phyloP scores from a whole-genome alignment of 2,888 invertebrate species.

The Clunio marinus region DNA sequence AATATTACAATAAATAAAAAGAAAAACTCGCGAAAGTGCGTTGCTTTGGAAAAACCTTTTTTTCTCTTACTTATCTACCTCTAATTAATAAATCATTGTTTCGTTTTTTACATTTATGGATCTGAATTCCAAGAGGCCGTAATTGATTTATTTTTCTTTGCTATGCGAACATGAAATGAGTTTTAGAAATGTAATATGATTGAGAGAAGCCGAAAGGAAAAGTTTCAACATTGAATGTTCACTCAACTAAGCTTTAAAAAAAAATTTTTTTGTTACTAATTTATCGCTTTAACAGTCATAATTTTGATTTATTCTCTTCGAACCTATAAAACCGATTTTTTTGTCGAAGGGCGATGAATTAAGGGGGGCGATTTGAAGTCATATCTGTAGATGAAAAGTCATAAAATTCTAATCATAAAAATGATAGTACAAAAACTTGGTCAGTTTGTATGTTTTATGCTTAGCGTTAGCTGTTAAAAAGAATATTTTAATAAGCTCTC shows the following conservation, averaged over 20 bases:
- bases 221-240: neutral
- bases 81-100: conserved; percentile 7
- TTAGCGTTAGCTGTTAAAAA: no score
- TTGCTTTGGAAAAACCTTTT: neutral
- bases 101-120: neutral
- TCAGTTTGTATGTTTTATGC: no score
- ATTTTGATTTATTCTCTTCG: neutral
- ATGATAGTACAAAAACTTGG: no score
- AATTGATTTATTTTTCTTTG: neutral
- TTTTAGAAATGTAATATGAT: neutral
- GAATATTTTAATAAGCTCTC: no score
- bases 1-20: no score
- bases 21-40: neutral
- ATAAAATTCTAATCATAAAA: neutral
- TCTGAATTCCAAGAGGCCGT: neutral
- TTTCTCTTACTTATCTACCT: neutral
- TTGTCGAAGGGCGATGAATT: no score
- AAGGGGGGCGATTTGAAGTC: neutral
- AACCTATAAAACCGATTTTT: no score
- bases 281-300: neutral
- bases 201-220: neutral
- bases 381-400: neutral
- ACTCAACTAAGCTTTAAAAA: neutral
- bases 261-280: neutral
- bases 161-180: neutral